A percentile compares a stretch with the other conserved stretches of the same genome.
These are phyloP conservation scores for Bilobella aurantiaca DNA, from an alignment of 1,140 invertebrate species.

Conservation along the genomic window DNA sequence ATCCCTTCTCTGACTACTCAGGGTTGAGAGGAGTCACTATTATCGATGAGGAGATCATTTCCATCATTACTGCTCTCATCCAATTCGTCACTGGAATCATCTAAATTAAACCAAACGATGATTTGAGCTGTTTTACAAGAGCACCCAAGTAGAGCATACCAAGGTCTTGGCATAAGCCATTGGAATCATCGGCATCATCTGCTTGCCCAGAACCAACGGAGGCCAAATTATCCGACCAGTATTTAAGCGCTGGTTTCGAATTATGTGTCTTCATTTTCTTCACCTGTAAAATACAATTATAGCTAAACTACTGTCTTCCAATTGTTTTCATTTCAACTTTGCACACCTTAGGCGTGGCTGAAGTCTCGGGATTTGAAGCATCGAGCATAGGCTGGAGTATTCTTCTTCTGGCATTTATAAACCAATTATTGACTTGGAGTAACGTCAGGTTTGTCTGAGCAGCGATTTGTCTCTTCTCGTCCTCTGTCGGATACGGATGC, in stretches of 20 bases:
- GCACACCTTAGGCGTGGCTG: slow-evolving; percentile 28
- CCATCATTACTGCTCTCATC: slow-evolving; percentile 28
- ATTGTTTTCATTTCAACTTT: not conserved
- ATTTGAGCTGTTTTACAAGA: not conserved
- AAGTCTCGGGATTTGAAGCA: slow-evolving; percentile 34
- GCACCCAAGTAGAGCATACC: not conserved
- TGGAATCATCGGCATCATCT: slow-evolving; percentile 15
- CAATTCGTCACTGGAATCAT: slow-evolving; percentile 32
- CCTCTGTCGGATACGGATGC: slow-evolving; percentile 88
- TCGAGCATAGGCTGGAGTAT: slow-evolving; percentile 91
- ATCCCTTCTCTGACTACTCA: no score
- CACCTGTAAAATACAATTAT: slow-evolving; percentile 16
- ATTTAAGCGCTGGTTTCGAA: slow-evolving; percentile 33
- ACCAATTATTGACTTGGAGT: slow-evolving; percentile 65
- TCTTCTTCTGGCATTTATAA: slow-evolving; percentile 83
- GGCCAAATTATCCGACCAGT: slow-evolving; percentile 33
- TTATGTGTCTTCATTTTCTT: slow-evolving; percentile 34
- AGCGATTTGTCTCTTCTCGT: slow-evolving; percentile 79
- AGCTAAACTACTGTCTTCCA: not conserved
- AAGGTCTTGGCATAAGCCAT: slow-evolving; percentile 19
- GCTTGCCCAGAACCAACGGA: slow-evolving; percentile 22
- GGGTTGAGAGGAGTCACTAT: slow-evolving; percentile 35
- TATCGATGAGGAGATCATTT: slow-evolving; percentile 34
- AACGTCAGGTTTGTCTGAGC: slow-evolving; percentile 77
- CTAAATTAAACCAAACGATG: slow-evolving; percentile 17